Conservation (phyloP, 92 coral and sea anemone genomes). For the Ricordea florida region DNA sequence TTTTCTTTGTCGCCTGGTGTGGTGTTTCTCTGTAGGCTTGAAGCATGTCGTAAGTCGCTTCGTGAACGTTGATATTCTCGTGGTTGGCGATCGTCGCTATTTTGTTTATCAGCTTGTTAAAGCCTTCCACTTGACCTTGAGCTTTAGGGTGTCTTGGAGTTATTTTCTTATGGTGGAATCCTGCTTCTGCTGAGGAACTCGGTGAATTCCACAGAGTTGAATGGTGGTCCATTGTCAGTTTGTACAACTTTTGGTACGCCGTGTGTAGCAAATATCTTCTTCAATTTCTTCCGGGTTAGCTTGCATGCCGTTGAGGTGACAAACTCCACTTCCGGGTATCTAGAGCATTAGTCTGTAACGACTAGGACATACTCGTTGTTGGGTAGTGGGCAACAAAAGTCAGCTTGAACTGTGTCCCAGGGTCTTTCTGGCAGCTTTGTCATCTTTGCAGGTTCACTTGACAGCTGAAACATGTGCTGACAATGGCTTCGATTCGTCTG, state of each 20-base stretch:
- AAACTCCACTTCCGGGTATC: slow-evolving; percentile 61
- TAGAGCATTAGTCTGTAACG: slow-evolving; percentile 43
- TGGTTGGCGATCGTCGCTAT: slow-evolving; percentile 34
- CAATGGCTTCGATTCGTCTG: slow-evolving; percentile 38
- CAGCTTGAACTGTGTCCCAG: slow-evolving; percentile 49
- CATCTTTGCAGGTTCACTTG: slow-evolving; percentile 72
- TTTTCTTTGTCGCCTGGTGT: slow-evolving; percentile 49
- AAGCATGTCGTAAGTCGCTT: slow-evolving; percentile 57
- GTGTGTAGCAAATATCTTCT: slow-evolving; percentile 34
- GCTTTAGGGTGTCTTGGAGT: slow-evolving; percentile 57
- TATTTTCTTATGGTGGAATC: slow-evolving; percentile 49
- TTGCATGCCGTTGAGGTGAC: slow-evolving; percentile 12
- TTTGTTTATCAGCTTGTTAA: slow-evolving; percentile 61
- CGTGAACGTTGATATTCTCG: slow-evolving; percentile 14
- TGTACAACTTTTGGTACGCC: slow-evolving; percentile 42
- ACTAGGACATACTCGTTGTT: slow-evolving; percentile 45
- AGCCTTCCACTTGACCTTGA: slow-evolving; percentile 64
- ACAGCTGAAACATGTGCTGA: slow-evolving; percentile 55
- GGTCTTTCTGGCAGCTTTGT: slow-evolving; percentile 64
- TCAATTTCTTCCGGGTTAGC: slow-evolving; percentile 11
- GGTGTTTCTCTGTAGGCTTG: slow-evolving; percentile 58
- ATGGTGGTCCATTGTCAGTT: slow-evolving; percentile 57
- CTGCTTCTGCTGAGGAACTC: slow-evolving; percentile 12
- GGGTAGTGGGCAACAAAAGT: slow-evolving; percentile 65
- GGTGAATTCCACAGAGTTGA: slow-evolving; percentile 40